These are phyloP conservation scores for Malacoctenus gilli DNA, from an alignment of 2,797 vertebrate genomes.

Conservation along the genomic window DNA sequence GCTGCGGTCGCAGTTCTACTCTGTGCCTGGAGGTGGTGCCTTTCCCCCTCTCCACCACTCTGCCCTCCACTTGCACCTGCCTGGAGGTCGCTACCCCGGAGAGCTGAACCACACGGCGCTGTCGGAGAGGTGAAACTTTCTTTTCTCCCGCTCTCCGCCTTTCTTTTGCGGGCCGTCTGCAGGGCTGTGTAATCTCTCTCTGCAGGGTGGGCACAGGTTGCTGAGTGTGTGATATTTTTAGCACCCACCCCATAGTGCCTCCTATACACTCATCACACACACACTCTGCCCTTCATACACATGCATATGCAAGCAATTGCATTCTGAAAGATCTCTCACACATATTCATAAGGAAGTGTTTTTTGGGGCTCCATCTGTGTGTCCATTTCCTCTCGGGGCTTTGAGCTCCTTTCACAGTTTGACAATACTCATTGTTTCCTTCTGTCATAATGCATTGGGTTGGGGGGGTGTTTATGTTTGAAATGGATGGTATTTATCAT, in stretches of 20 bases:
- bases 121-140: constrained; percentile 72
- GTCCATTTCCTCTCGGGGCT: constrained; percentile 28
- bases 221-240: constrained; percentile 78
- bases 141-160: background rate
- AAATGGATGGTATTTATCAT: constrained; percentile 64
- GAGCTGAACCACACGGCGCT: constrained; percentile 87
- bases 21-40: constrained; percentile 87
- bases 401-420: constrained; percentile 47
- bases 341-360: constrained; percentile 26
- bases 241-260: constrained; percentile 69
- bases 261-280: constrained; percentile 62
- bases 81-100: constrained; percentile 88
- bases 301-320: constrained; percentile 26
- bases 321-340: constrained; percentile 13
- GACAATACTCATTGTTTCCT: constrained; percentile 44
- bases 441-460: constrained; percentile 35
- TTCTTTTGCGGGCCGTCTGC: constrained; percentile 18
- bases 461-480: constrained; percentile 63
- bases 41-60: constrained; percentile 90
- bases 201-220: constrained; percentile 72
- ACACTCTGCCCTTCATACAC: constrained; percentile 52
- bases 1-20: constrained; percentile 92
- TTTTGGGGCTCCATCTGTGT: constrained; percentile 15
- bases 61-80: constrained; percentile 92
- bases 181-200: constrained; percentile 66